Evolutionary conservation across 2,797 vertebrate species (phyloP).

Genomic region (Pangasius djambal): DNA sequence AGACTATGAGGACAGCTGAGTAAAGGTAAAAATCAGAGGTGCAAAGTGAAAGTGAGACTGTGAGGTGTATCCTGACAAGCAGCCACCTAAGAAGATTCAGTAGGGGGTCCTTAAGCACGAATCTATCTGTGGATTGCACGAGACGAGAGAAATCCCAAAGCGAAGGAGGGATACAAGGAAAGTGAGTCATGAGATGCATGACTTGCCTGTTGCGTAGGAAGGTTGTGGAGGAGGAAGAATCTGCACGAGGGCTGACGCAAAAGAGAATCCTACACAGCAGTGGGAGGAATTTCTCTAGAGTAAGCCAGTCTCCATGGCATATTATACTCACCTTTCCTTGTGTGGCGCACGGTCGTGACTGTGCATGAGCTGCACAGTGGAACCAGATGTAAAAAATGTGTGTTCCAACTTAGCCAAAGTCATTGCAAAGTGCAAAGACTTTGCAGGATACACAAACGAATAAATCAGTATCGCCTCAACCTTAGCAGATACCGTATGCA

Average conservation of each 20-base stretch:
- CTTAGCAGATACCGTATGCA: background rate
- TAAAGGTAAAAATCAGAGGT: background rate
- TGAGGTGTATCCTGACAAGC: background rate
- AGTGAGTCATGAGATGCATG: conserved; percentile 51
- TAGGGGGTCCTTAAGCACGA: conserved; percentile 4
- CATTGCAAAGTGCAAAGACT: background rate
- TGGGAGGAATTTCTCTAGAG: conserved; percentile 46
- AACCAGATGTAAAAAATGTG: background rate
- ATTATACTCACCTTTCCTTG: conserved; percentile 22
- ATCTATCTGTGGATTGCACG: background rate
- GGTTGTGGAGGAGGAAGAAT: conserved; percentile 49
- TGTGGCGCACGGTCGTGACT: conserved; percentile 10
- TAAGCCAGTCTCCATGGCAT: background rate
- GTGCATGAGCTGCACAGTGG: background rate
- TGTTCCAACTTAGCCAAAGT: conserved; percentile 9
- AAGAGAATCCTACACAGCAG: conserved; percentile 47
- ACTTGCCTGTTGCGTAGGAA: conserved; percentile 42
- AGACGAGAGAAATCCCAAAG: conserved; percentile 43
- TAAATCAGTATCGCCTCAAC: background rate
- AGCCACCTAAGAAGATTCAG: background rate
- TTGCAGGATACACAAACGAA: background rate
- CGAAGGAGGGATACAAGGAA: conserved; percentile 42
- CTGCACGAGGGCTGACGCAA: conserved; percentile 50
- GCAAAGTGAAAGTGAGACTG: background rate
- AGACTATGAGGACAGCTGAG: background rate